Evolutionary conservation across 2,113 vertebrate genomes (phyloP).

Genomic region (Crotalus horridus): DNA sequence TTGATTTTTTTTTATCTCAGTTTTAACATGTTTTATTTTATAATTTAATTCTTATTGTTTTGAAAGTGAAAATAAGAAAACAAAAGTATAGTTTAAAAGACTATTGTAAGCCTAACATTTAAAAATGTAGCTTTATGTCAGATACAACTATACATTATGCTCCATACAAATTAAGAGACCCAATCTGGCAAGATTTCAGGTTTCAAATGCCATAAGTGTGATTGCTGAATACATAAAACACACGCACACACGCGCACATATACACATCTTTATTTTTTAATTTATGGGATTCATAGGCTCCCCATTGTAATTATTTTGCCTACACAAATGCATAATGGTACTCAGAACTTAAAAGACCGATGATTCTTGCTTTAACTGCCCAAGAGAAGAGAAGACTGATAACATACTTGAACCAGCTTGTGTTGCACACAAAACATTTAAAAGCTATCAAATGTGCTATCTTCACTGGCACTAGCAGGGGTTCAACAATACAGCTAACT

Average conservation of each 20-base stretch:
- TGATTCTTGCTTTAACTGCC: background rate
- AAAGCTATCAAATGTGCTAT: background rate
- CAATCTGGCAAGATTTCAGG: background rate
- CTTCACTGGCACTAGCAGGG: constrained; percentile 18
- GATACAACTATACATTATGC: background rate
- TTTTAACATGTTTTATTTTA: background rate
- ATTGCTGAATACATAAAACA: background rate
- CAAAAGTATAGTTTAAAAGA: background rate
- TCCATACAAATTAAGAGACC: background rate
- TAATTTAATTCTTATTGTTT: background rate
- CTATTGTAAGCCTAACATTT: background rate
- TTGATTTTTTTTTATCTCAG: background rate
- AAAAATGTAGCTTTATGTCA: background rate
- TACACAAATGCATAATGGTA: background rate
- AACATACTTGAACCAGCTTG: background rate
- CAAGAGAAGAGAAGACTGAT: background rate
- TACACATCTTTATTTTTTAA: background rate
- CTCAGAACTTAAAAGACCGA: background rate
- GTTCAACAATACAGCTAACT: constrained; percentile 22
- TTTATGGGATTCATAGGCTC: background rate
- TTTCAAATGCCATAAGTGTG: background rate
- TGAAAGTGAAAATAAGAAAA: background rate
- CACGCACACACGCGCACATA: fast-evolving
- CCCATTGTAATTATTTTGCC: background rate
- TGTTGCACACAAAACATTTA: constrained; percentile 24